These are phyloP conservation scores for Scolopax bukidnonensis DNA, from an alignment of 2,797 vertebrate species.

Conservation along the genomic window DNA sequence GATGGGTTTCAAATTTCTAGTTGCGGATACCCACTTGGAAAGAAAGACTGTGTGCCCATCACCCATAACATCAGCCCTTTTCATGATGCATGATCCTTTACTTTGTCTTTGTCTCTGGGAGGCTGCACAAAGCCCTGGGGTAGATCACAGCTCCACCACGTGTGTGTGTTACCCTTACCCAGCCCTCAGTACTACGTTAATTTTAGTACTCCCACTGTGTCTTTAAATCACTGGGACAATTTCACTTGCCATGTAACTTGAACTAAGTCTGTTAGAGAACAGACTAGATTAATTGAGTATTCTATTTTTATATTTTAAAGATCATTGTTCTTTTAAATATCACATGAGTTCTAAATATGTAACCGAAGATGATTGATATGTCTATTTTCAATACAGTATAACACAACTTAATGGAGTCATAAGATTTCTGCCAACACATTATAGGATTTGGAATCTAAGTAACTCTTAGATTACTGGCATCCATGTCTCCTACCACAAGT, in stretches of 20 bases:
- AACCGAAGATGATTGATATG: slow-evolving; percentile 10
- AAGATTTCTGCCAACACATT: slow-evolving; percentile 42
- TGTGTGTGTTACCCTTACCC: neutral
- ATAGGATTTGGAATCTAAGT: slow-evolving; percentile 30
- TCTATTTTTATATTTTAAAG: slow-evolving; percentile 29
- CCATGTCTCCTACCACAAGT: neutral
- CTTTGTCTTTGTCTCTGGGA: neutral
- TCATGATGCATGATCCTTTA: neutral
- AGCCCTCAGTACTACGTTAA: neutral
- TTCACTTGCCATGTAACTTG: neutral
- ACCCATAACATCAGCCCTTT: neutral
- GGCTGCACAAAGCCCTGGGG: neutral
- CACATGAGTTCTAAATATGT: slow-evolving; percentile 39
- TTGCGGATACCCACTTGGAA: fast-evolving
- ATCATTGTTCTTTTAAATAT: slow-evolving; percentile 51
- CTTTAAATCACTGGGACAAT: slow-evolving; percentile 22
- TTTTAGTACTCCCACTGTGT: slow-evolving; percentile 16
- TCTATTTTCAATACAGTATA: slow-evolving; percentile 37
- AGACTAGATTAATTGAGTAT: neutral
- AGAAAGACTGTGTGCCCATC: neutral
- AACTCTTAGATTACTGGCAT: slow-evolving; percentile 38
- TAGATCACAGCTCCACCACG: neutral
- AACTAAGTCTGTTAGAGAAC: neutral
- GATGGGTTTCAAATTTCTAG: neutral
- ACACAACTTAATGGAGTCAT: slow-evolving; percentile 27